These are phyloP conservation scores for Drymonia ruficornis DNA, from an alignment of 2,888 invertebrate genomes.

Conservation along the genomic window DNA sequence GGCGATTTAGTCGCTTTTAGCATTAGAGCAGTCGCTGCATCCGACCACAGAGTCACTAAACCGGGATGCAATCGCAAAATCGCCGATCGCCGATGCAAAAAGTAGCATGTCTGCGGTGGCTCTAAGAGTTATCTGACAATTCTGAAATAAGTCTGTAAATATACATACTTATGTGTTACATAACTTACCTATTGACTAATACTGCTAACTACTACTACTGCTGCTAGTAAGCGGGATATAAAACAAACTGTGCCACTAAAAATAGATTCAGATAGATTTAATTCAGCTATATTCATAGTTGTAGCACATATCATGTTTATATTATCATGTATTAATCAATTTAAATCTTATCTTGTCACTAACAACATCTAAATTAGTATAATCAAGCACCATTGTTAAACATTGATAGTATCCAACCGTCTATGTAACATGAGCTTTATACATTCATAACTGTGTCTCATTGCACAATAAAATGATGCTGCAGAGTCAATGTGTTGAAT, in stretches of 20 bases:
- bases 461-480: slow-evolving; percentile 1
- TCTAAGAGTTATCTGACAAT: too few species aligned
- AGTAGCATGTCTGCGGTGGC: too few species aligned
- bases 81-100: too few species aligned
- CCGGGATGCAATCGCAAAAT: too few species aligned
- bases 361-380: slow-evolving; percentile 36
- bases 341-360: slow-evolving; percentile 38
- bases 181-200: too few species aligned
- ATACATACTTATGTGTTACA: too few species aligned
- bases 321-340: slow-evolving; percentile 21
- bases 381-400: slow-evolving; percentile 35
- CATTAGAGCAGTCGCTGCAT: too few species aligned
- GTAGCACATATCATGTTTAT: slow-evolving; percentile 20
- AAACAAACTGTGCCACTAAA: too few species aligned
- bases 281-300: neutral
- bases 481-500: neutral
- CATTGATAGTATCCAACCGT: slow-evolving; percentile 25
- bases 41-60: too few species aligned
- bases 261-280: neutral
- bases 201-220: neutral
- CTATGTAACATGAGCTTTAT: slow-evolving; percentile 13
- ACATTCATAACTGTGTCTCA: slow-evolving; percentile 11
- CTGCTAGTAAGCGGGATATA: neutral
- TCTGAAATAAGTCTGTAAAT: too few species aligned
- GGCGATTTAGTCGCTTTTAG: too few species aligned